Conservation (phyloP, 2,797 vertebrate genomes). For the Myotis planiceps region DNA sequence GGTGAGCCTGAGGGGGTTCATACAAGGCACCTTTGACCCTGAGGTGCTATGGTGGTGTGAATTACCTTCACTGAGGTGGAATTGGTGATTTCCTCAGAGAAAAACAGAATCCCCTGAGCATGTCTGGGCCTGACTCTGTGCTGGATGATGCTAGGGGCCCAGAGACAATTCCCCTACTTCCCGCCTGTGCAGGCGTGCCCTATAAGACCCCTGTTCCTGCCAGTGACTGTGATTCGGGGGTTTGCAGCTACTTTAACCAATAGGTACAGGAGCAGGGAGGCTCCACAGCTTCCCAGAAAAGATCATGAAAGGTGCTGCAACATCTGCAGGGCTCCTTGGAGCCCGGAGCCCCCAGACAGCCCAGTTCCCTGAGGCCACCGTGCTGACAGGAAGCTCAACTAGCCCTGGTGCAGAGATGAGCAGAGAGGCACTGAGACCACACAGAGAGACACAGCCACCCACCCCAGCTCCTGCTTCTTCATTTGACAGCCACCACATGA, state of each 20-base stretch:
- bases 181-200: too few species aligned
- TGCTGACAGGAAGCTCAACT: background rate
- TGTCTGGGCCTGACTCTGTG: background rate
- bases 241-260: background rate
- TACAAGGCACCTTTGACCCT: background rate
- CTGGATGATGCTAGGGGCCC: background rate
- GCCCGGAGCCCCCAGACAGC: background rate
- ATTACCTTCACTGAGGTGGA: too few species aligned
- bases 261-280: background rate
- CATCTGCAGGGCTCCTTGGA: too few species aligned
- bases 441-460: background rate
- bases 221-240: background rate
- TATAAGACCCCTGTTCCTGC: background rate
- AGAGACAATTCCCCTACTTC: background rate
- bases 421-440: background rate
- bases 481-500: rapidly evolving
- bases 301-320: background rate
- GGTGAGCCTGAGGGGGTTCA: background rate
- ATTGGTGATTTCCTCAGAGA: background rate
- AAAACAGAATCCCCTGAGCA: background rate
- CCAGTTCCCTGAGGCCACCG: background rate
- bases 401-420: background rate
- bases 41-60: background rate
- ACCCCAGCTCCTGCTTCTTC: background rate
- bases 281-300: rapidly evolving